Evolutionary conservation across 2,113 vertebrate species (phyloP), one percentile per base, ranked within the genome.

Genomic region (Petromus typicus): DNA sequence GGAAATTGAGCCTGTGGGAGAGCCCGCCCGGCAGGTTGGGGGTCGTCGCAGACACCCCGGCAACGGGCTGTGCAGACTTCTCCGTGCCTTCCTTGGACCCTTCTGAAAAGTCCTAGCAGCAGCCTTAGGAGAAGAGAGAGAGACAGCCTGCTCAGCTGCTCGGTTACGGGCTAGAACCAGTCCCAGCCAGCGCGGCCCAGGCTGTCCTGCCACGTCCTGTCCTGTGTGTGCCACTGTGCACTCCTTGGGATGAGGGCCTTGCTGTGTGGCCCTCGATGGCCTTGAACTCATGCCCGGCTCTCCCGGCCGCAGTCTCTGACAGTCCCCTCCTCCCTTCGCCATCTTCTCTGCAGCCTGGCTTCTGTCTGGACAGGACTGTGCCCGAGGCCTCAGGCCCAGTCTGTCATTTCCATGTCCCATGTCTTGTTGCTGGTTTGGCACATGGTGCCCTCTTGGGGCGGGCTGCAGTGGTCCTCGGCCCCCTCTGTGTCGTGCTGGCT

Each of bases 81-180:
- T 79, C 64, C 71, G 54, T 88, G n/a, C 59, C 30, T 12, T 16
- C 69, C 10, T 4, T 0, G 71, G 75, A 30, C 59, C 32, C 18
- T 88, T 81, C 59, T 85, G 86, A 83, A 64, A 93, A 25, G 61
- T 95, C 94, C 86, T 34, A 64, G 69, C 5, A 78, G 73, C 6
- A 11, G 37, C 25, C 11, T n/a, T 51, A 51, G 48, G 48, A 51
- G 76, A 56, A 23, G 43, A 7, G 71, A 30, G 56, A 23, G 43
- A 7, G 71, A 17, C 56, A 0, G 64, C 78, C 11, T 8, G 40
- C 51, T 69, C 20, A 23, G 43, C 83, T 51, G 7, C 63, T 43
- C 27, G 51, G 45, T 32, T 56, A 4, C 3, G 43, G n/a, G 13
- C 78, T 57, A 54, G 54, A 61, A 56, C 20, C 54, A 34, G 71